A percentile compares a stretch with the other conserved stretches of the same genome.
Conservation (phyloP, 2,888 invertebrate genomes). For the Lycocerus yunnanus region DNA sequence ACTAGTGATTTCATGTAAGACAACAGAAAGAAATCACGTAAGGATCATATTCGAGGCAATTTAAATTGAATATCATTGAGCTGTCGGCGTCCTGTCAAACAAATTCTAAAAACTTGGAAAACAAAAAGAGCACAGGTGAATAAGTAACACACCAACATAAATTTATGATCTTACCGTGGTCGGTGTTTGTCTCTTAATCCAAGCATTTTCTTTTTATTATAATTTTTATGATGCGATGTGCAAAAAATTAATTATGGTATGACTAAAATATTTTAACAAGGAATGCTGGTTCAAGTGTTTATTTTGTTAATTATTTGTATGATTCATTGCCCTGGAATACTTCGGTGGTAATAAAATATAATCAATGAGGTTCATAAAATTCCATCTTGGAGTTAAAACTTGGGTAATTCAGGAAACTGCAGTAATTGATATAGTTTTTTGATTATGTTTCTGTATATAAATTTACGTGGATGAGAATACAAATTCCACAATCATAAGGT, state of each 20-base stretch:
- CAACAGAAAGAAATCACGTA: neutral
- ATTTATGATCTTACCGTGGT: slow-evolving; percentile 16
- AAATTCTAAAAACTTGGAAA: slow-evolving; percentile 29
- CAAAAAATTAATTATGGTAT: neutral
- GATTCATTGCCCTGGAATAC: neutral
- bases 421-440: neutral
- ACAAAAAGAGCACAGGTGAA: slow-evolving; percentile 21
- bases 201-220: neutral
- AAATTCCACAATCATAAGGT: slow-evolving; percentile 19
- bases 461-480: slow-evolving; percentile 15
- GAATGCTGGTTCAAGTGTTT: neutral
- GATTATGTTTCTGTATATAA: neutral
- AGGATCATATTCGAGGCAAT: slow-evolving; percentile 14
- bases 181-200: slow-evolving; percentile 7
- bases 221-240: neutral
- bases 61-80: slow-evolving; percentile 24
- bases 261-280: neutral
- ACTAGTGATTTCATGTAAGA: neutral
- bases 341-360: neutral
- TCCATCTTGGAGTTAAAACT: neutral
- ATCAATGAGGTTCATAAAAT: neutral
- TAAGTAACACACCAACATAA: slow-evolving; percentile 28
- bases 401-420: neutral
- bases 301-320: neutral
- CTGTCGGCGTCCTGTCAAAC: slow-evolving; percentile 28